These are phyloP conservation scores for Nycticebus coucang DNA, from an alignment of 2,113 vertebrate species.

Conservation along the genomic window DNA sequence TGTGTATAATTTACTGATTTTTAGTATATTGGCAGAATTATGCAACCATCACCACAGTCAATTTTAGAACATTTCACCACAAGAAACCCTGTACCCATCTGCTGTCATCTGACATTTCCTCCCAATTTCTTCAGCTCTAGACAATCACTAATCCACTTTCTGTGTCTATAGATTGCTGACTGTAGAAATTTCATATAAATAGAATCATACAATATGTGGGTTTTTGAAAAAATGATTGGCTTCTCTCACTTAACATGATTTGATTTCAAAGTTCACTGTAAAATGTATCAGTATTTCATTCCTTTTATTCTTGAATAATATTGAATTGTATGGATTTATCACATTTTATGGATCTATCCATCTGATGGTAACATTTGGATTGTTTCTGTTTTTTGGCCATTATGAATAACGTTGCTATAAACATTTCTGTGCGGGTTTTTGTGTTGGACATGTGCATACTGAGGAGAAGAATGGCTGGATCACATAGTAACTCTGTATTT, in stretches of 20 bases:
- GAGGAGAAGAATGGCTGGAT: not conserved
- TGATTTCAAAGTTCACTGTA: not conserved
- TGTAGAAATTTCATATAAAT: slow-evolving; percentile 20
- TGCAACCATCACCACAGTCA: not conserved
- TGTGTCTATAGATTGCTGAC: not conserved
- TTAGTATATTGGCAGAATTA: not conserved
- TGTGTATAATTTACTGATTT: not conserved
- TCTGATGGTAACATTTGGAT: not conserved
- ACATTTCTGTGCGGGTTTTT: not conserved
- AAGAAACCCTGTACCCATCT: not conserved
- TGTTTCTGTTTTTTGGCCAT: not conserved
- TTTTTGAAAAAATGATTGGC: not conserved
- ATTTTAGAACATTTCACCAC: not conserved
- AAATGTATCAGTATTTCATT: not conserved
- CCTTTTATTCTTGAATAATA: not conserved
- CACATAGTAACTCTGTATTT: not conserved
- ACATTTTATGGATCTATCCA: not conserved
- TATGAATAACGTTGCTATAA: not conserved
- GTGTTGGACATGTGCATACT: not conserved
- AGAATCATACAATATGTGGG: not conserved
- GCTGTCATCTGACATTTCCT: not conserved
- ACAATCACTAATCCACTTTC: not conserved
- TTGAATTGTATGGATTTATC: not conserved
- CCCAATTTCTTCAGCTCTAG: not conserved
- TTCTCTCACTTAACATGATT: not conserved